Conservation (phyloP, 1,140 invertebrate species). For the Gonatopus flavifemur region DNA sequence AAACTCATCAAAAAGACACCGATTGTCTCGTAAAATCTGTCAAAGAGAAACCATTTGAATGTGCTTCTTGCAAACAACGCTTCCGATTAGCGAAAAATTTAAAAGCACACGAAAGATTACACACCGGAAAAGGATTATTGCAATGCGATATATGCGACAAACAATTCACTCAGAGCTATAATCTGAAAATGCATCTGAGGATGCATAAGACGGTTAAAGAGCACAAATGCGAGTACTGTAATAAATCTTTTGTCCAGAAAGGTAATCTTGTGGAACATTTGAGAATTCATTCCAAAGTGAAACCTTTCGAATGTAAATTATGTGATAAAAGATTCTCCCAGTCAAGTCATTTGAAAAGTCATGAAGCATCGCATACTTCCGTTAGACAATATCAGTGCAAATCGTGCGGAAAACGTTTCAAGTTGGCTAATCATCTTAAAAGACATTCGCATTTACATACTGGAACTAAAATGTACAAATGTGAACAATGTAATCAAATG, state of each 20-base stretch:
- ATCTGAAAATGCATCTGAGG: slow-evolving; percentile 49
- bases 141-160: slow-evolving; percentile 58
- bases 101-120: slow-evolving; percentile 44
- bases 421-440: slow-evolving; percentile 51
- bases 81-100: slow-evolving; percentile 49
- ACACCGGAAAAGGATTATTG: slow-evolving; percentile 45
- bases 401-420: slow-evolving; percentile 54
- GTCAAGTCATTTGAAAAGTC: slow-evolving; percentile 52
- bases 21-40: background rate
- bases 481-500: slow-evolving; percentile 51
- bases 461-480: slow-evolving; percentile 51
- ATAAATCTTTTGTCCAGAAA: slow-evolving; percentile 56
- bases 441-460: slow-evolving; percentile 49
- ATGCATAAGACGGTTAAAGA: slow-evolving; percentile 46
- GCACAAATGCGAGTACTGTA: slow-evolving; percentile 59
- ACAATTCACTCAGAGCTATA: slow-evolving; percentile 47
- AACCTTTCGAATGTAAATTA: slow-evolving; percentile 57
- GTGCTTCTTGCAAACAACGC: slow-evolving; percentile 41
- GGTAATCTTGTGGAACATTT: slow-evolving; percentile 59
- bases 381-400: slow-evolving; percentile 48
- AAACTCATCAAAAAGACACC: slow-evolving; percentile 38
- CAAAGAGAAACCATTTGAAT: slow-evolving; percentile 35
- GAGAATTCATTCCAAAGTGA: slow-evolving; percentile 58
- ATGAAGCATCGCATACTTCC: slow-evolving; percentile 49
- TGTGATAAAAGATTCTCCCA: slow-evolving; percentile 55